Evolutionary conservation across 2,888 invertebrate species (phyloP).

Genomic region (Agrypnus murinus): DNA sequence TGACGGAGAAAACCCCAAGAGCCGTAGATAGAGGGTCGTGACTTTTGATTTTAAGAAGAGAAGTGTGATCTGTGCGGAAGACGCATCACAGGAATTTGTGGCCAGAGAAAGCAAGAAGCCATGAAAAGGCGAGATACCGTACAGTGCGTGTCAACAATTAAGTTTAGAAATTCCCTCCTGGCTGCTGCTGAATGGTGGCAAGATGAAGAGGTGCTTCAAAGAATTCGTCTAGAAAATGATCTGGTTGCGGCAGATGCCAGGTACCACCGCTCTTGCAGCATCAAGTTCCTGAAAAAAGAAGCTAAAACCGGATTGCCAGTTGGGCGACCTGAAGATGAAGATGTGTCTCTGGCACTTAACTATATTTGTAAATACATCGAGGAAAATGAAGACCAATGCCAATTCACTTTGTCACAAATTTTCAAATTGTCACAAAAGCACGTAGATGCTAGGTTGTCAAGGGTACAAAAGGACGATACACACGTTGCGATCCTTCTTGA

Average conservation of each 20-base stretch:
- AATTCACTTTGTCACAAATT: slow-evolving; percentile 14
- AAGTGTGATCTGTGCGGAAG: slow-evolving; percentile 21
- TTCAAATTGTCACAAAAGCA: slow-evolving; percentile 25
- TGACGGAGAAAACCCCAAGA: slow-evolving; percentile 13
- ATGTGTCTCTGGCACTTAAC: slow-evolving; percentile 2
- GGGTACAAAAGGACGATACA: too few species aligned
- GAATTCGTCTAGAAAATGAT: slow-evolving; percentile 12
- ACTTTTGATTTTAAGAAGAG: slow-evolving; percentile 23
- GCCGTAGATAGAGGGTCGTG: background rate
- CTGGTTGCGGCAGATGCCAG: slow-evolving; percentile 8
- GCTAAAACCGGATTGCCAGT: slow-evolving; percentile 1
- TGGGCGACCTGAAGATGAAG: slow-evolving; percentile 19
- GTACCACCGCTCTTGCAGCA: slow-evolving; percentile 12
- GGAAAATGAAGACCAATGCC: slow-evolving; percentile 12
- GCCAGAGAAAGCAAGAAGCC: slow-evolving; percentile 23
- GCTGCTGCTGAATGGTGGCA: too few species aligned
- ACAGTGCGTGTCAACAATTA: background rate
- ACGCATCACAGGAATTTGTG: slow-evolving; percentile 19
- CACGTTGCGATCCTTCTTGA: slow-evolving; percentile 8
- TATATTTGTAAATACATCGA: slow-evolving; percentile 1
- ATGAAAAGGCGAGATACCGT: background rate
- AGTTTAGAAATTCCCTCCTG: too few species aligned
- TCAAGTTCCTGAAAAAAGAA: background rate
- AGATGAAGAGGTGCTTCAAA: background rate
- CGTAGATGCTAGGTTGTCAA: slow-evolving; percentile 16